phyloP scores from a whole-genome alignment of 2,888 invertebrate species.

The Netelia inedita region DNA sequence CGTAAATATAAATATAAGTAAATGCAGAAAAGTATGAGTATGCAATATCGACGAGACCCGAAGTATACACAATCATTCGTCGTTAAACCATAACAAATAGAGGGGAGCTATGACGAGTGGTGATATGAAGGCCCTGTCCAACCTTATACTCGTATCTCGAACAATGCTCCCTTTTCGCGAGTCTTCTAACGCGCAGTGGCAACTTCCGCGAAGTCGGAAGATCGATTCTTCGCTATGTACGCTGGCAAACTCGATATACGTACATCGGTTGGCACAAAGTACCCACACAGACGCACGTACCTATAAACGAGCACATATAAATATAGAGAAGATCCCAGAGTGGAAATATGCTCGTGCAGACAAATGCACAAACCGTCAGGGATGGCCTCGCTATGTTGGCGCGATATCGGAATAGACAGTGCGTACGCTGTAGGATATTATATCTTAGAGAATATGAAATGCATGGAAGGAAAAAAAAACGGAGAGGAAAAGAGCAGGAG shows the following conservation, averaged over 20 bases:
- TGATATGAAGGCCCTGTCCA: not conserved
- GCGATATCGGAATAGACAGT: conserved; percentile 34
- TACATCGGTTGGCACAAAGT: not conserved
- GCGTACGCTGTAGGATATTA: not conserved
- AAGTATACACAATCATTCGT: too few relatives aligned
- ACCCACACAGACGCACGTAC: not conserved
- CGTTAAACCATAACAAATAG: not conserved
- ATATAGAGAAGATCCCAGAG: not conserved
- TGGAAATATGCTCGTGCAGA: conserved; percentile 9
- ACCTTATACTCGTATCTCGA: not conserved
- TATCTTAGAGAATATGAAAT: conserved; percentile 7
- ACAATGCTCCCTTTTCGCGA: conserved; percentile 63
- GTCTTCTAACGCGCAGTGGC: conserved; percentile 11
- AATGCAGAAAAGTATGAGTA: not conserved
- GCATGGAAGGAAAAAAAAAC: not conserved
- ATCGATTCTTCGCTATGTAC: conserved; percentile 51
- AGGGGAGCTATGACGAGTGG: not conserved
- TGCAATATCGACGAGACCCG: too few relatives aligned
- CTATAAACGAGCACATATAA: not conserved
- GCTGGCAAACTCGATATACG: not conserved
- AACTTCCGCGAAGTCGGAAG: conserved; percentile 46
- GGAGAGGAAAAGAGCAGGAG: not conserved
- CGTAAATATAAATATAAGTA: not conserved
- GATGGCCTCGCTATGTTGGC: conserved; percentile 20
- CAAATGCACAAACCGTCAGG: conserved; percentile 33